Conservation (phyloP, 2,888 invertebrate genomes). For the Patella ulyssiponensis region DNA sequence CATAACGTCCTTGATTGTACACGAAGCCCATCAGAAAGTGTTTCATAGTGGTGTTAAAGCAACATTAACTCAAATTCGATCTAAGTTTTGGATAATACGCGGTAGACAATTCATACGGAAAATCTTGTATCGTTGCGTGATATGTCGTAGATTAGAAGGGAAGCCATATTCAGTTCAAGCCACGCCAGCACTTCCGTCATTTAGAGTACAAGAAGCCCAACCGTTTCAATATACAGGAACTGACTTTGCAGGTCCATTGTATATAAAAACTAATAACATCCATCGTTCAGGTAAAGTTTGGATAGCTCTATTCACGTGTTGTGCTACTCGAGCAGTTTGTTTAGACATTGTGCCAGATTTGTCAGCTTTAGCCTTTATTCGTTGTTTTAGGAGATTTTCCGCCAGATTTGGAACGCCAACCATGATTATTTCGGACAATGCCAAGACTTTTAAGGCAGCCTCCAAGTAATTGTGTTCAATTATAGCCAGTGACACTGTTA, state of each 20-base stretch:
- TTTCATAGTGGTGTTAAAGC: constrained; percentile 3
- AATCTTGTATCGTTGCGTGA: not conserved
- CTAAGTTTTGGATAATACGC: not conserved
- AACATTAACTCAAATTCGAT: constrained; percentile 1
- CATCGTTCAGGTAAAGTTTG: not conserved
- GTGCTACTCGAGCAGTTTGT: constrained; percentile 9
- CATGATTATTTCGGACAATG: constrained; percentile 16
- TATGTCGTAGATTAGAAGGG: constrained; percentile 1
- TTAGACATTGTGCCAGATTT: not conserved
- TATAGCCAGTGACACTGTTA: not conserved
- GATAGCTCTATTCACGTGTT: constrained; percentile 15
- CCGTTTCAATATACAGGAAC: constrained; percentile 9
- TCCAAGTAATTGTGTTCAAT: not conserved
- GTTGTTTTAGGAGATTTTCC: not conserved
- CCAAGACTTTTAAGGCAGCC: constrained; percentile 15
- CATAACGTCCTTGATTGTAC: not conserved
- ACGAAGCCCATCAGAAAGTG: not conserved
- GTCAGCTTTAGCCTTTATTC: not conserved
- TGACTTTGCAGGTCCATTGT: constrained; percentile 15
- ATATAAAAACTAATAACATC: not conserved
- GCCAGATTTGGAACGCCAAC: not conserved
- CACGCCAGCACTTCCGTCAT: not conserved
- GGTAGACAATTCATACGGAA: not conserved
- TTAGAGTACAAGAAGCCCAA: not conserved
- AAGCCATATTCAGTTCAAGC: not conserved